Percentiles rank a stretch among this genome's conserved stretches.
These are phyloP conservation scores for Seira sanloemensis DNA, from an alignment of 2,888 invertebrate species.

Conservation along the genomic window DNA sequence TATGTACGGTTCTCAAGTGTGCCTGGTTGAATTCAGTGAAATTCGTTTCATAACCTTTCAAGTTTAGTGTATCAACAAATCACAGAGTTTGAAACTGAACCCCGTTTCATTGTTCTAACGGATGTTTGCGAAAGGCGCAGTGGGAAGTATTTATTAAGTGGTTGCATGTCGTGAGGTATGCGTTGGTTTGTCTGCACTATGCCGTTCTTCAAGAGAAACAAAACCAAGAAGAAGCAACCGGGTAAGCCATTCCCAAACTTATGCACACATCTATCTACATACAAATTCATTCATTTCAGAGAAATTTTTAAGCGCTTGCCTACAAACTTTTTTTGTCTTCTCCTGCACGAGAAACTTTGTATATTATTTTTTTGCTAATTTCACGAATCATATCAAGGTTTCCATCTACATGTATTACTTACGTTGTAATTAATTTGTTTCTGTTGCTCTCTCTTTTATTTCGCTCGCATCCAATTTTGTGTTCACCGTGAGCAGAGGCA, in stretches of 20 bases:
- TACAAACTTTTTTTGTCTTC: too few species aligned
- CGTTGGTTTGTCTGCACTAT: conserved; percentile 65
- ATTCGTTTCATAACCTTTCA: neutral
- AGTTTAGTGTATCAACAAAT: neutral
- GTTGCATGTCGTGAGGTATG: conserved; percentile 42
- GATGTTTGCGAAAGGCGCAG: neutral
- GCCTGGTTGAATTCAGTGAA: neutral
- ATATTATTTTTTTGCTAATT: too few species aligned
- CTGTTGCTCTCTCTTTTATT: too few species aligned
- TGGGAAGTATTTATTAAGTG: neutral
- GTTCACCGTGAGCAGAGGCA: neutral
- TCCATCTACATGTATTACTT: too few species aligned
- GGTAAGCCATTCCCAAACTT: conserved; percentile 63
- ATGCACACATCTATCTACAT: too few species aligned
- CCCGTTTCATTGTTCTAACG: neutral
- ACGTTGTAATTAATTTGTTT: too few species aligned
- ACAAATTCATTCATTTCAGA: too few species aligned
- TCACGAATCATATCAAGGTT: too few species aligned
- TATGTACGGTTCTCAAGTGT: neutral
- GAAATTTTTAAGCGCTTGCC: too few species aligned
- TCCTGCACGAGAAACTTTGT: too few species aligned
- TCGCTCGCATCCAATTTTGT: neutral
- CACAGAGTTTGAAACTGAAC: neutral
- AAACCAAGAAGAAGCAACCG: conserved; percentile 65
- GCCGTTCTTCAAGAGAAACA: conserved; percentile 68